These are phyloP conservation scores for Pseudorasbora parva DNA, from an alignment of 2,113 vertebrate species.

Conservation along the genomic window DNA sequence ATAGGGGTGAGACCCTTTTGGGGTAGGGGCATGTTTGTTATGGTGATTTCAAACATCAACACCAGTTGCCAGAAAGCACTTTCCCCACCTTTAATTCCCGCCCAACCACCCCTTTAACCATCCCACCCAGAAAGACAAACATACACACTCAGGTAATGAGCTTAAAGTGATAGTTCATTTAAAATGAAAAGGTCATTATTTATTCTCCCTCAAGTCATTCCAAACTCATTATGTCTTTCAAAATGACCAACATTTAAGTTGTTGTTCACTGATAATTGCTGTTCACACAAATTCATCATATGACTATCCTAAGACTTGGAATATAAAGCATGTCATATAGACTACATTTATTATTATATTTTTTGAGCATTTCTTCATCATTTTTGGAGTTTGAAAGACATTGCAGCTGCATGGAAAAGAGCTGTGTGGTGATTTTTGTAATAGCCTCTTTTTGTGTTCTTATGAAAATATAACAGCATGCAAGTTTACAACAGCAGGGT, in stretches of 20 bases:
- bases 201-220: neutral
- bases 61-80: no score
- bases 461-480: neutral
- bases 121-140: neutral
- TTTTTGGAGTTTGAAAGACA: neutral
- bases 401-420: neutral
- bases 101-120: neutral
- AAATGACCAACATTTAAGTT: neutral
- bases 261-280: neutral
- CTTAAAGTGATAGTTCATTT: neutral
- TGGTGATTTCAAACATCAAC: no score
- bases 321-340: neutral
- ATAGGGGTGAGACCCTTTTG: no score
- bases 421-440: neutral
- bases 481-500: neutral
- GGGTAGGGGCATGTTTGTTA: no score
- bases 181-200: neutral
- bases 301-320: neutral
- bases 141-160: neutral
- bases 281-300: neutral
- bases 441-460: neutral
- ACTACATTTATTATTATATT: neutral
- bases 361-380: neutral
- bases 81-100: no score
- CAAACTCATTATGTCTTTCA: neutral